Conservation (phyloP, 2,113 vertebrate genomes). For the Nothobranchius kuhntae region DNA sequence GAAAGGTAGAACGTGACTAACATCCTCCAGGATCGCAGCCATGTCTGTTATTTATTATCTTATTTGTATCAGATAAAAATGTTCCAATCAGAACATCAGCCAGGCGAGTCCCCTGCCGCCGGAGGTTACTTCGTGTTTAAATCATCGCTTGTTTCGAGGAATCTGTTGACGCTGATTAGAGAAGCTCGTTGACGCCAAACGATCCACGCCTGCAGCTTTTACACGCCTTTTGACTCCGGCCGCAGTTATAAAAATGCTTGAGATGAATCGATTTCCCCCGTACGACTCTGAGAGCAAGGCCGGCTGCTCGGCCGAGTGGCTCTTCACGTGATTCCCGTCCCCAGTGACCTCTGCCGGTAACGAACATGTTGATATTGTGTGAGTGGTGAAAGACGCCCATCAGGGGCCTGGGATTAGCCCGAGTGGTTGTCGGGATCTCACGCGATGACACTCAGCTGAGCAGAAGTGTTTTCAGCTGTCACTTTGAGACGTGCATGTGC, state of each 20-base stretch:
- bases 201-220: constrained; percentile 6
- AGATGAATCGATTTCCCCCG: constrained; percentile 34
- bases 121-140: not conserved
- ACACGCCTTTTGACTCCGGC: constrained; percentile 4
- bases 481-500: constrained; percentile 18
- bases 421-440: constrained; percentile 11
- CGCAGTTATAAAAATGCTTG: constrained; percentile 14
- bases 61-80: not conserved
- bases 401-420: constrained; percentile 23
- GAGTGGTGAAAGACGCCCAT: constrained; percentile 40
- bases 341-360: constrained; percentile 45
- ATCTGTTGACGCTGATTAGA: constrained; percentile 12
- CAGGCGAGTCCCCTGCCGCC: not conserved
- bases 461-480: constrained; percentile 32
- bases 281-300: constrained; percentile 26
- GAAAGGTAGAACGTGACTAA: not conserved
- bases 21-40: not conserved
- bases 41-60: not conserved
- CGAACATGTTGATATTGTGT: constrained; percentile 39
- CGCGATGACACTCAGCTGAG: constrained; percentile 39
- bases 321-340: constrained; percentile 37
- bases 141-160: constrained; percentile 10
- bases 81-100: not conserved
- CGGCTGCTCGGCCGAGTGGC: constrained; percentile 20
- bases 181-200: constrained; percentile 20